A percentile compares a stretch with the other conserved stretches of the same genome.
phyloP scores from a whole-genome alignment of 1,140 invertebrate genomes.

The Cepaea nemoralis region DNA sequence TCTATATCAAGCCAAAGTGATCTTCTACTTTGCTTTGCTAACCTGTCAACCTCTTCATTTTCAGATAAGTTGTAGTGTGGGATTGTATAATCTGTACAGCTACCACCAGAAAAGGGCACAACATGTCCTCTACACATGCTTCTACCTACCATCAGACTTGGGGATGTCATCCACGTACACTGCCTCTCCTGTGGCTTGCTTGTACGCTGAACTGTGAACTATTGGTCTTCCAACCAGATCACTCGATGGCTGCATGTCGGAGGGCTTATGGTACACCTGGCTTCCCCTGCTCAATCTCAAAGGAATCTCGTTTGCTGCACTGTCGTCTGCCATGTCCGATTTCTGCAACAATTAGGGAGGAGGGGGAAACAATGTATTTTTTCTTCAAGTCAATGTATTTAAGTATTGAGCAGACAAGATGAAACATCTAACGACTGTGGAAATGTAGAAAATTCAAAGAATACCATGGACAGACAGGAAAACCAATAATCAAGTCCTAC shows the following conservation, averaged over 20 bases:
- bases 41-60: neutral
- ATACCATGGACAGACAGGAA: no score
- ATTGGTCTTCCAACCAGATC: conserved; percentile 87
- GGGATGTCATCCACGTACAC: conserved; percentile 92
- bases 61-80: neutral
- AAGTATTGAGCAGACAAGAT: no score
- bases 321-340: neutral
- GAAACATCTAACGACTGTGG: no score
- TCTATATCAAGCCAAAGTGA: neutral
- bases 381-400: no score
- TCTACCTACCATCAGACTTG: conserved; percentile 46
- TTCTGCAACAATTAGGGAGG: no score
- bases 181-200: conserved; percentile 93
- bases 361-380: no score
- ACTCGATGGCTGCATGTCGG: conserved; percentile 67
- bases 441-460: no score
- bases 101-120: neutral
- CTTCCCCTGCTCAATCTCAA: neutral
- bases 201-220: conserved; percentile 84
- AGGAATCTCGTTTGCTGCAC: neutral
- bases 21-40: neutral
- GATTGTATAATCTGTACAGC: neutral
- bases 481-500: no score
- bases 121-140: neutral
- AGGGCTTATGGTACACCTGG: conserved; percentile 70